phyloP scores from a whole-genome alignment of 1,140 invertebrate species.

The Cecropterus lyciades region DNA sequence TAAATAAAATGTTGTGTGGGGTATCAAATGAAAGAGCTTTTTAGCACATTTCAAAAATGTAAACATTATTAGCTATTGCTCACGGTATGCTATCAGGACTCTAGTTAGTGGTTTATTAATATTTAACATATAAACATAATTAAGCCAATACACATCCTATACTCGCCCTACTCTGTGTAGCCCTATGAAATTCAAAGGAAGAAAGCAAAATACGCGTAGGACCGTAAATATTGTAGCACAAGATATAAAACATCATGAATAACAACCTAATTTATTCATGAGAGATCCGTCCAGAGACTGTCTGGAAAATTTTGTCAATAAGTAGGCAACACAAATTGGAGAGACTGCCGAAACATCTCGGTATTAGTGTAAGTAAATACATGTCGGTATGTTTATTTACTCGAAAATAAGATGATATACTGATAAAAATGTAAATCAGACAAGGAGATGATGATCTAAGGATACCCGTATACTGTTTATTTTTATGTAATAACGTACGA shows the following conservation, averaged over 20 bases:
- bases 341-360: neutral
- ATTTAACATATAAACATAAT: no score
- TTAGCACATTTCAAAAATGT: no score
- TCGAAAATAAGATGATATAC: neutral
- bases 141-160: no score
- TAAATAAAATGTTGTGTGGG: no score
- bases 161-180: no score
- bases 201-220: neutral
- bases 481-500: no score
- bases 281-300: slow-evolving; percentile 5
- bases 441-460: neutral
- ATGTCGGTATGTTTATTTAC: neutral
- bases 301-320: neutral
- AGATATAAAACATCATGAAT: neutral
- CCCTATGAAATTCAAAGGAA: no score
- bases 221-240: neutral
- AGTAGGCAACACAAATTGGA: slow-evolving; percentile 1
- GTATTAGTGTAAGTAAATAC: neutral
- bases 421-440: neutral
- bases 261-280: slow-evolving; percentile 13
- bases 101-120: no score
- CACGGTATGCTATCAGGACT: no score
- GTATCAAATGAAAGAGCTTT: no score
- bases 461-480: no score
- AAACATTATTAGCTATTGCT: no score